phyloP scores from a whole-genome alignment of 2,797 vertebrate species.

The Pseudomugil tenellus region DNA sequence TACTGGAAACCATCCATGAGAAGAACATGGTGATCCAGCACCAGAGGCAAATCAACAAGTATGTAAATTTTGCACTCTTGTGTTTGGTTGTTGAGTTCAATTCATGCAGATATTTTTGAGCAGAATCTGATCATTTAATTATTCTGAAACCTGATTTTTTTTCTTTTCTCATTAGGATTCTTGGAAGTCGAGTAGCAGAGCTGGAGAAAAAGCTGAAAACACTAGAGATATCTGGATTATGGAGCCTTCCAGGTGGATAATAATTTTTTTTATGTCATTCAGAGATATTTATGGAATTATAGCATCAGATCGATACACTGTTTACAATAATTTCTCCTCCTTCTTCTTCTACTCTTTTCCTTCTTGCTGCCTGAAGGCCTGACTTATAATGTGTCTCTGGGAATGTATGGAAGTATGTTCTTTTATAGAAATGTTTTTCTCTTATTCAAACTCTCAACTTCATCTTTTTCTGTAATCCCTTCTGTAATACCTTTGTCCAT shows the following conservation, averaged over 20 bases:
- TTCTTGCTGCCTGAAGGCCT: conserved; percentile 90
- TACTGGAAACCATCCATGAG: conserved; percentile 97
- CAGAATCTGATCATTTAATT: neutral
- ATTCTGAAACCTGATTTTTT: neutral
- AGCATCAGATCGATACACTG: neutral
- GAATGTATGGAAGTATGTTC: conserved; percentile 92
- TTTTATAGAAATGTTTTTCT: neutral
- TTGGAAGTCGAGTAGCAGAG: conserved; percentile 94
- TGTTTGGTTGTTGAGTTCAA: neutral
- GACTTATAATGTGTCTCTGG: conserved; percentile 95
- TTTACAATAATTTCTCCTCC: conserved; percentile 33
- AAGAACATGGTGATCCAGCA: conserved; percentile 99
- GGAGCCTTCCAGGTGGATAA: conserved; percentile 94
- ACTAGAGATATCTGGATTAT: conserved; percentile 95
- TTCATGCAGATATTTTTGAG: neutral
- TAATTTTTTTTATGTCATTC: neutral
- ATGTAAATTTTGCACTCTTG: conserved; percentile 31
- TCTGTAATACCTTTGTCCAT: neutral
- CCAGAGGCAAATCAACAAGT: conserved; percentile 98
- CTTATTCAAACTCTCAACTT: conserved; percentile 9
- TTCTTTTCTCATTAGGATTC: conserved; percentile 83
- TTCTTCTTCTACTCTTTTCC: conserved; percentile 70
- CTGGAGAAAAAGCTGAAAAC: conserved; percentile 96
- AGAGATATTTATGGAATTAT: neutral
- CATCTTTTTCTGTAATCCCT: neutral